Evolutionary conservation across 1,140 invertebrate species (phyloP), one percentile per base, ranked within the genome.

Genomic region (Rhagoletis zephyria): DNA sequence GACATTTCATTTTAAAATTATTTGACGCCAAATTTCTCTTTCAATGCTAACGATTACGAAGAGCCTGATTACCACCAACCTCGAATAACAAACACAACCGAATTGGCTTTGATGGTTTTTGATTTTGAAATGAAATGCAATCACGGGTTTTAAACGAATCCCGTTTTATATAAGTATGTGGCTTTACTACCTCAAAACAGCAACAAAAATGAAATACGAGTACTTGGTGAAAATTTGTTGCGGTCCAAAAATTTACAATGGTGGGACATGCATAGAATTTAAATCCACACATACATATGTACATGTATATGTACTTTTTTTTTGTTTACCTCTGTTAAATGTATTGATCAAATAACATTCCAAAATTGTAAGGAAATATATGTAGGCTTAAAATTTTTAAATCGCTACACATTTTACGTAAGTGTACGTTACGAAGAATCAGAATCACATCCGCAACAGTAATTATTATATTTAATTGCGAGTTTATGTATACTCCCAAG

Each of bases 391-490:
- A 81, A 81, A 56, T n/a, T 12, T 14, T 4, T 51, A 30, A 81
- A 56, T 81, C 7, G 74, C 74, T 19, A 81, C 42, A 74, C 9
- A 74, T 74, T 48, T 74, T 74, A 30, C 30, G 30, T 74, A 51
- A 81, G 42, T n/a, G 42, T 19, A 51, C 16, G 14, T 10, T 56
- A 3, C 14, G 16, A 7, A 14, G 19, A 19, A n/a, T 45, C 51
- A 81, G 74, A 81, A 81, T 81, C 74, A 59, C 48, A 59, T 56
- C 85, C 70, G 60, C 87, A 88, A 77, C 87, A 88, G 87, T 88
- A 88, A 88, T 88, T 88, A 88, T 88, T 88, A 88, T 70, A 86
- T 86, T 86, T 88, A 88, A 74, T 87, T 74, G 12, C 14, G 19
- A 61, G 7, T n/a, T 63, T 65, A 86, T 63, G 48, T 56, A 81